A percentile compares a stretch with the other conserved stretches of the same genome.
Evolutionary conservation across 2,113 vertebrate genomes (phyloP).

Genomic region (Scortum barcoo): DNA sequence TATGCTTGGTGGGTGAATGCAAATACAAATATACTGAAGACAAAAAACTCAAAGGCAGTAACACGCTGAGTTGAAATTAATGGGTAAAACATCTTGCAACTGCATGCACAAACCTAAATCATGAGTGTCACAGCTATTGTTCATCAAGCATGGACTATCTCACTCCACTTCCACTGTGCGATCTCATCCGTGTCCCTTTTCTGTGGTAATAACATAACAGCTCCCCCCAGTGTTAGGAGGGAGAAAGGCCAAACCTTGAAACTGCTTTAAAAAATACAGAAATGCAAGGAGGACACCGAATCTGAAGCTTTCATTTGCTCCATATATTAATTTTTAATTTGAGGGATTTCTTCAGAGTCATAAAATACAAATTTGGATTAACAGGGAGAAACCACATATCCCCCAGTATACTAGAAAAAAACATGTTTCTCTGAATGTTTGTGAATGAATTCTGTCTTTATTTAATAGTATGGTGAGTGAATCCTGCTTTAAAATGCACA

Average conservation of each 20-base stretch:
- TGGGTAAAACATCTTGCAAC: slow-evolving; percentile 8
- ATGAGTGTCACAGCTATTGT: neutral
- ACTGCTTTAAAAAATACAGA: neutral
- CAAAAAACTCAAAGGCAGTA: neutral
- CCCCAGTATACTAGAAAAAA: neutral
- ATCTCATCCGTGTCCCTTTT: slow-evolving; percentile 18
- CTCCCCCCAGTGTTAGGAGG: slow-evolving; percentile 78
- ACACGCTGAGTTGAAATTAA: neutral
- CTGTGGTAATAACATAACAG: slow-evolving; percentile 69
- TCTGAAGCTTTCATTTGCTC: slow-evolving; percentile 30
- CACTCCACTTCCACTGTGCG: slow-evolving; percentile 10
- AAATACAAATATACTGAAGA: neutral
- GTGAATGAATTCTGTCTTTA: slow-evolving; percentile 26
- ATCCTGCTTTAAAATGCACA: slow-evolving; percentile 34
- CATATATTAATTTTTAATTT: slow-evolving; percentile 32
- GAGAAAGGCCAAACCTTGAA: slow-evolving; percentile 17
- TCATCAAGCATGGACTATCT: slow-evolving; percentile 12
- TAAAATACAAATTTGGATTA: slow-evolving; percentile 44
- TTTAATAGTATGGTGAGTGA: neutral
- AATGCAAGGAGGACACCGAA: slow-evolving; percentile 19
- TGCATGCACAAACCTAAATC: neutral
- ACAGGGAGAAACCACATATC: slow-evolving; percentile 28
- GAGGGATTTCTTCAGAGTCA: slow-evolving; percentile 28
- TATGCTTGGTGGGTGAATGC: neutral
- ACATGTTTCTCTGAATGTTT: slow-evolving; percentile 1